Evolutionary conservation across 2,113 vertebrate genomes (phyloP).

Genomic region (Helogale parvula): DNA sequence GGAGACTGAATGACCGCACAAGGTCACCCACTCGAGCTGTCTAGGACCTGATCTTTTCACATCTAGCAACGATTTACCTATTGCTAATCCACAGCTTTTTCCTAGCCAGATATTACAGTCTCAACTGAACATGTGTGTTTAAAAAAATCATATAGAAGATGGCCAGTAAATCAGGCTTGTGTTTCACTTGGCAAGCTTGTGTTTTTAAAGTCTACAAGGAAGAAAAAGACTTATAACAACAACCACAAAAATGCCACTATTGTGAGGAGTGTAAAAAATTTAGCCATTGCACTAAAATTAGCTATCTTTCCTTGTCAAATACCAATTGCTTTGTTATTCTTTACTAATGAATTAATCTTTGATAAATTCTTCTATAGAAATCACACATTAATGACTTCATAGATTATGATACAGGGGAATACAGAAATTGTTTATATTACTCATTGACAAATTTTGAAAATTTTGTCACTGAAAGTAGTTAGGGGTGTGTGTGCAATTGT

Average conservation of each 20-base stretch:
- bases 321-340: constrained; percentile 31
- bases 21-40: neutral
- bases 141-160: neutral
- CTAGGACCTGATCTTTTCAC: neutral
- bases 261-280: constrained; percentile 20
- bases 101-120: neutral
- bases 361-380: constrained; percentile 63
- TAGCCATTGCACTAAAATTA: neutral
- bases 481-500: neutral
- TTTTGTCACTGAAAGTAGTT: neutral
- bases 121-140: neutral
- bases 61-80: neutral
- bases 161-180: neutral
- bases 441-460: constrained; percentile 63
- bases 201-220: constrained; percentile 7
- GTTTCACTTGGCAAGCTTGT: constrained; percentile 27
- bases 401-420: constrained; percentile 61
- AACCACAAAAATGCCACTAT: constrained; percentile 15
- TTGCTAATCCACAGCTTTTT: neutral
- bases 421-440: constrained; percentile 66
- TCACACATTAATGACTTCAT: constrained; percentile 76
- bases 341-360: constrained; percentile 68
- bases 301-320: constrained; percentile 15
- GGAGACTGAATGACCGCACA: neutral
- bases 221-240: neutral